Conservation (phyloP, 2,888 invertebrate genomes). For the Eristalis intricaria region DNA sequence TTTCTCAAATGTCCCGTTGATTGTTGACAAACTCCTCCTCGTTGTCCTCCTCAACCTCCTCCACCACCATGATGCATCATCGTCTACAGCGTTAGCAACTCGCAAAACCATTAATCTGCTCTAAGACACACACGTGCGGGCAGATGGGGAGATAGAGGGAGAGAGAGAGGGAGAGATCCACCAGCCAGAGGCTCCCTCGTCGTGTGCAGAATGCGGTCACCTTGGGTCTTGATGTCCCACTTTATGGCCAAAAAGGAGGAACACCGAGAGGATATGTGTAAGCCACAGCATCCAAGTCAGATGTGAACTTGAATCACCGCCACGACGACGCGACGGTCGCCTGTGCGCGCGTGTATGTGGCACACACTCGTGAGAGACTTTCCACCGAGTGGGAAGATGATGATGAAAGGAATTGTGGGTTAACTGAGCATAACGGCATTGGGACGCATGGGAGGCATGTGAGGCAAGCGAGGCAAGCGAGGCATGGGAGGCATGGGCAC, state of each 20-base stretch:
- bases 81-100: neutral
- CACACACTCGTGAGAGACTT: neutral
- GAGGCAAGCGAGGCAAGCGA: too few species aligned
- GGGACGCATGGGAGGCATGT: neutral
- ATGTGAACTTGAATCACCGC: too few species aligned
- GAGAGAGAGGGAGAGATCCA: neutral
- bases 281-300: neutral
- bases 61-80: neutral
- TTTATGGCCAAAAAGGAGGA: neutral
- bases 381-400: neutral
- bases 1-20: neutral
- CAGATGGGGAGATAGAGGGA: neutral
- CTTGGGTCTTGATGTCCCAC: neutral
- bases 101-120: neutral
- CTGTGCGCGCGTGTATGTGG: neutral
- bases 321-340: too few species aligned
- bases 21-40: neutral
- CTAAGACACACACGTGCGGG: neutral
- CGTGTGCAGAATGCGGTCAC: neutral
- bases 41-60: neutral
- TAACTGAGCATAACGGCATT: constrained; percentile 1
- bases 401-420: neutral
- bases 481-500: neutral
- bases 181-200: neutral
- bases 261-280: neutral